Base-by-base conservation (phyloP, 2,797 vertebrate species). In the Carduelis carduelis region DNA sequence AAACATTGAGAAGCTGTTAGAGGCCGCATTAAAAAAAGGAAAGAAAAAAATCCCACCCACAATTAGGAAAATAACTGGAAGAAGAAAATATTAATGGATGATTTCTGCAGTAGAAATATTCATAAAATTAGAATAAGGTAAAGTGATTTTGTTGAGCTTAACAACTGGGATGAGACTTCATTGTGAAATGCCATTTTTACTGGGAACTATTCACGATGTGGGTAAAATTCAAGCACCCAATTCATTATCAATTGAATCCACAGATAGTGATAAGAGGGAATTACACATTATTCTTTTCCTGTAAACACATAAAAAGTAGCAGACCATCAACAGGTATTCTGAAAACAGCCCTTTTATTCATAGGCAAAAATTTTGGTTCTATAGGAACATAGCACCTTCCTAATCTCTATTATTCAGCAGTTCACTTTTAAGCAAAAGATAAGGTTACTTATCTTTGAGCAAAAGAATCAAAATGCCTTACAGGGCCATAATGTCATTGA, bases 1-100 rank as follows among this genome's bases (percentile, higher is more conserved):
- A 98, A 98, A 97, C 70, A 97, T 97, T 98, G 76, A 98, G 95
- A 69, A 77, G 77, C 83, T 94, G 95, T 98, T 97, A 98, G 95
- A 97, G 57, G 78, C 47, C 72, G 72, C 12, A 75, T 68, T 12
- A 28, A 53, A 74, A 68, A 69, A 69, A 12, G 24, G 34, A 68
- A 75, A n/a, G 15, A 56, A 79, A 79, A 79, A 79, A 77, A 56
- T 14, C 5, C 2, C 47, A 61, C 50, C 77, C 57, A 86, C 30
- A 94, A 86, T 60, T 53, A 83, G 89, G 74, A 91, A 75, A 85
- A 37, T 16, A 81, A 41, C 20, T 37, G 50, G 75, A 87, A 63
- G 77, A 75, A 41, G 61, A 57, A 86, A 89, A 91, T 68, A 49
- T 43, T 64, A 55, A 43, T 8, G 41, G 52, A 75, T 22, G 53